A percentile compares a stretch with the other conserved stretches of the same genome.
Conservation (phyloP, 2,797 vertebrate species). For the Hydrocynus forskahlii region DNA sequence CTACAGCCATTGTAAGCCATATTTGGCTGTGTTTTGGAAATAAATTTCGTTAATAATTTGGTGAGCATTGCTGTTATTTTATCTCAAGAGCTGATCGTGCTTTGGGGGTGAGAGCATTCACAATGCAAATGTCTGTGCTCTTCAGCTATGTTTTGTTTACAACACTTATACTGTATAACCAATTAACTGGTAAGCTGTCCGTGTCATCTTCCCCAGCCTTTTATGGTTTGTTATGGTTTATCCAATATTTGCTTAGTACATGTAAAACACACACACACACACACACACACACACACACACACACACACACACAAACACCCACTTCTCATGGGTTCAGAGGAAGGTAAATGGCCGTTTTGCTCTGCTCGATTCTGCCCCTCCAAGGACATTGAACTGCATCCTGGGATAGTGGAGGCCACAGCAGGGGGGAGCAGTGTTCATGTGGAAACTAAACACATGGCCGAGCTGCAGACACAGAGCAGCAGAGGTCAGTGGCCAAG, state of each 20-base stretch:
- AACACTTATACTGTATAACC: conserved; percentile 15
- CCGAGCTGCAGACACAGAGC: conserved; percentile 43
- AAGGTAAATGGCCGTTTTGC: conserved; percentile 74
- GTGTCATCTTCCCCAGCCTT: conserved; percentile 13
- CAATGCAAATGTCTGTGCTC: conserved; percentile 35
- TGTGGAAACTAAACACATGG: conserved; percentile 53
- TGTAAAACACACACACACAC: conserved; percentile 28
- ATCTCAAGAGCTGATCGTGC: conserved; percentile 27
- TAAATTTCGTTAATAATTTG: conserved; percentile 25
- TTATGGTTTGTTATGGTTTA: background rate
- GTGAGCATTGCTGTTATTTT: conserved; percentile 16
- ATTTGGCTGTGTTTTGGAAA: background rate
- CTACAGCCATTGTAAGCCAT: background rate
- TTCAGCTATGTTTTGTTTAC: conserved; percentile 36
- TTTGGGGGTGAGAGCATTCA: conserved; percentile 19
- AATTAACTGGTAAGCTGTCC: conserved; percentile 24
- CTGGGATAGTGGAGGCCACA: conserved; percentile 67
- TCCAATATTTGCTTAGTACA: background rate
- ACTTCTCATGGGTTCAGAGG: conserved; percentile 71
- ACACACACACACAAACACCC: conserved; percentile 47
- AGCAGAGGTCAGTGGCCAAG: conserved; percentile 47
- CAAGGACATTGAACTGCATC: conserved; percentile 76
- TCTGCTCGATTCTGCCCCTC: conserved; percentile 73
- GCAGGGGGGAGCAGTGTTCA: conserved; percentile 41
- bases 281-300: conserved; percentile 38